Evolutionary conservation across 2,888 invertebrate species (phyloP).

Genomic region (Galerucella calmariensis): DNA sequence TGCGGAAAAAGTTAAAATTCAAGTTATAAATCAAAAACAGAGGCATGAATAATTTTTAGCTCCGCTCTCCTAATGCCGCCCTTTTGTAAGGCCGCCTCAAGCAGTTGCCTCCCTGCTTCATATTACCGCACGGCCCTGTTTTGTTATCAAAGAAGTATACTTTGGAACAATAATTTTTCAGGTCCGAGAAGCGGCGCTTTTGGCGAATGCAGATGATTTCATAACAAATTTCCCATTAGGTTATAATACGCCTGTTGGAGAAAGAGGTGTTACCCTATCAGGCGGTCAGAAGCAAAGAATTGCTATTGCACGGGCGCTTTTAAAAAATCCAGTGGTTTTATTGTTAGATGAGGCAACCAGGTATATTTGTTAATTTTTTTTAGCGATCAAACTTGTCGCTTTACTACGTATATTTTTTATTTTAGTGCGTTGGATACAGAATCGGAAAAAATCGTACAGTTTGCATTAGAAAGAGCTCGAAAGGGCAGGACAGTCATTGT

Average conservation of each 20-base stretch:
- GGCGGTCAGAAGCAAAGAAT: conserved; percentile 96
- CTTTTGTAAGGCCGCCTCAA: too few relatives aligned
- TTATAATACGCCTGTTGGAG: conserved; percentile 88
- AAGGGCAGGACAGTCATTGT: conserved; percentile 91
- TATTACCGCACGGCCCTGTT: too few relatives aligned
- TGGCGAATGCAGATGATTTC: conserved; percentile 95
- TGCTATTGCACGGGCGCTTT: conserved; percentile 92
- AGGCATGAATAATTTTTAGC: too few relatives aligned
- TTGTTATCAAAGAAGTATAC: neutral
- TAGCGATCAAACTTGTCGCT: neutral
- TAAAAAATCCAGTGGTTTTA: conserved; percentile 89
- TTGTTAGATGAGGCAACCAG: conserved; percentile 96
- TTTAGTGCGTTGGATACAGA: conserved; percentile 90
- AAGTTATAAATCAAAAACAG: too few relatives aligned
- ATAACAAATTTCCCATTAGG: conserved; percentile 83
- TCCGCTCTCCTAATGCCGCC: too few relatives aligned
- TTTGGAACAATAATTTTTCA: conserved; percentile 55
- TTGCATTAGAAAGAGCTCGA: conserved; percentile 85
- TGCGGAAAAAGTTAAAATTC: too few relatives aligned
- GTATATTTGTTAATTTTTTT: conserved; percentile 62
- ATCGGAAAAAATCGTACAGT: conserved; percentile 91
- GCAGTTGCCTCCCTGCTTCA: too few relatives aligned
- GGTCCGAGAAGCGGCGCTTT: conserved; percentile 82
- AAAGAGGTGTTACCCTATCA: conserved; percentile 90
- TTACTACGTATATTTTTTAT: conserved; percentile 15